A percentile compares a stretch with the other conserved stretches of the same genome.
Conservation (phyloP, 2,113 vertebrate species). For the Chitala chitala region DNA sequence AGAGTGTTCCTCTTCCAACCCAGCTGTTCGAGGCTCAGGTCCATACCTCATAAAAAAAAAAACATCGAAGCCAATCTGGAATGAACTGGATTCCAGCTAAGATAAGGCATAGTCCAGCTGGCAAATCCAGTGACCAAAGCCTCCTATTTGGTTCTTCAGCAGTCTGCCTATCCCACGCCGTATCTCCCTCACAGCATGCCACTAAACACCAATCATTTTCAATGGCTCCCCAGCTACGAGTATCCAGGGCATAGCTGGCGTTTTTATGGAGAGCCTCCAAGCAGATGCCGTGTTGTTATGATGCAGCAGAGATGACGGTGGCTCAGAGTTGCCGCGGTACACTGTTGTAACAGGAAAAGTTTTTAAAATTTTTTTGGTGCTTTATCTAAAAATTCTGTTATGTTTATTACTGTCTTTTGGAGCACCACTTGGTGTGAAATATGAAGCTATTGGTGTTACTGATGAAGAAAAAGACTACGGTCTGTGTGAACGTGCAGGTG, state of each 20-base stretch:
- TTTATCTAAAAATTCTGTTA: too few relatives aligned
- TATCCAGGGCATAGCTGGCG: slow-evolving; percentile 38
- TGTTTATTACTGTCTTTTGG: too few relatives aligned
- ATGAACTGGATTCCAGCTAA: slow-evolving; percentile 45
- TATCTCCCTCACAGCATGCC: slow-evolving; percentile 34
- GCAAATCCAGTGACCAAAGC: slow-evolving; percentile 40
- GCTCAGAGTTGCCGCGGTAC: slow-evolving; percentile 39
- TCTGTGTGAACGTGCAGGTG: too few relatives aligned
- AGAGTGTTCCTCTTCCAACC: slow-evolving; percentile 39
- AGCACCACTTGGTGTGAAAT: too few relatives aligned
- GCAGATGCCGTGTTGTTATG: slow-evolving; percentile 44
- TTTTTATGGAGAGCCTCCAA: slow-evolving; percentile 46
- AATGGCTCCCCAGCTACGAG: slow-evolving; percentile 39
- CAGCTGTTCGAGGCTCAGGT: slow-evolving; percentile 42
- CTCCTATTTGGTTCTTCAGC: slow-evolving; percentile 39
- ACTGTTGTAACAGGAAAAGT: slow-evolving; percentile 26
- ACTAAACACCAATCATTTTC: slow-evolving; percentile 54
- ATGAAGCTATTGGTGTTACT: too few relatives aligned
- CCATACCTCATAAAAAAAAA: slow-evolving; percentile 26
- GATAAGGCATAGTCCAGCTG: slow-evolving; percentile 45
- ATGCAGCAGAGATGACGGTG: slow-evolving; percentile 43
- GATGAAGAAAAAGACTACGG: too few relatives aligned
- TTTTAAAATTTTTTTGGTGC: too few relatives aligned
- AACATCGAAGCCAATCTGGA: slow-evolving; percentile 38
- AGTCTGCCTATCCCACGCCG: slow-evolving; percentile 33